phyloP scores from a whole-genome alignment of 2,797 vertebrate species.

The Tragelaphus oryx region DNA sequence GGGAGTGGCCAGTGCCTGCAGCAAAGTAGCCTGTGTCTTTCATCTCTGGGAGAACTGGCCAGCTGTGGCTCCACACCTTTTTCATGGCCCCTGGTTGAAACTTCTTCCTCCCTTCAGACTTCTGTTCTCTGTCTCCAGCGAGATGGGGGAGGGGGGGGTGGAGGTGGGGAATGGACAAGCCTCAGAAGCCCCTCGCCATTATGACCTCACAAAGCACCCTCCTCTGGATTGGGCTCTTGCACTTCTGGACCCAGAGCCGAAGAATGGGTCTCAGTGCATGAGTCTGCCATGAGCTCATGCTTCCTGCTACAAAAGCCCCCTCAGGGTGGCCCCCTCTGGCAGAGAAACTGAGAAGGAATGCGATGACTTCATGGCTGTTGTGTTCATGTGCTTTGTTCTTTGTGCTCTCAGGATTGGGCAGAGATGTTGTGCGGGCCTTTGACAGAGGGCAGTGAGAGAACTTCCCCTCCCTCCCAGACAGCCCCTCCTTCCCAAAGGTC shows the following conservation, averaged over 20 bases:
- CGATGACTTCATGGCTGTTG: conserved; percentile 54
- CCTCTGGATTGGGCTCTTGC: background rate
- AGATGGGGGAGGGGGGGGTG: background rate
- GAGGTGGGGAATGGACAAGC: accelerated
- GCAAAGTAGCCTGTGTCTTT: background rate
- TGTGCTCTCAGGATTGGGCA: conserved; percentile 39
- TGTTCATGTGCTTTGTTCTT: conserved; percentile 50
- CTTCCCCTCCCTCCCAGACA: background rate
- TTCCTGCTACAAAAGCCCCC: conserved; percentile 56
- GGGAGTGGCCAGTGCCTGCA: background rate
- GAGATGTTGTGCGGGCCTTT: conserved; percentile 19
- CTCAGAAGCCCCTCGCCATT: conserved; percentile 27
- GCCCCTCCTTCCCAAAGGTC: background rate
- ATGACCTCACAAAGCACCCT: conserved; percentile 25
- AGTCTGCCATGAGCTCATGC: conserved; percentile 78
- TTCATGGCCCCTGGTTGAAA: background rate
- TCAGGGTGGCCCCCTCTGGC: background rate
- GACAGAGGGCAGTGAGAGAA: background rate
- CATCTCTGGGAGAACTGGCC: background rate
- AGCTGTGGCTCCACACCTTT: background rate
- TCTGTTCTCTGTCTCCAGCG: background rate
- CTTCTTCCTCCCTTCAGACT: background rate
- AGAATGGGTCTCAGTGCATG: conserved; percentile 63
- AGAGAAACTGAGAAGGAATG: conserved; percentile 39
- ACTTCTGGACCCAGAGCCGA: conserved; percentile 56